These are phyloP conservation scores for Aldabrachelys gigantea DNA, from an alignment of 2,113 vertebrate species.

Conservation along the genomic window DNA sequence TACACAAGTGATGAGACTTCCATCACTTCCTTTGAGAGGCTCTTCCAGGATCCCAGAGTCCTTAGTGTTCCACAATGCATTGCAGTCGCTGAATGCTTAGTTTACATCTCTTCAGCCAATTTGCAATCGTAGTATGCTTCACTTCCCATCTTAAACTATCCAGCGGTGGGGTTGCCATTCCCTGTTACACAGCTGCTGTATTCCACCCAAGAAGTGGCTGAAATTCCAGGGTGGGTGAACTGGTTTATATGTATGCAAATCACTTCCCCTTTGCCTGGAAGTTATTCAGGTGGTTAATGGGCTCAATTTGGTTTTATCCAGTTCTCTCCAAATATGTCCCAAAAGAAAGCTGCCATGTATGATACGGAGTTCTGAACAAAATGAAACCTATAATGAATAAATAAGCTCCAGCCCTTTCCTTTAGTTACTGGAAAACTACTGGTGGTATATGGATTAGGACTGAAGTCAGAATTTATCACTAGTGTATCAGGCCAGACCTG, in stretches of 20 bases:
- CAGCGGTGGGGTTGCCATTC: not conserved
- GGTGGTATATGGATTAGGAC: too few relatives aligned
- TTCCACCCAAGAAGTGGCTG: not conserved
- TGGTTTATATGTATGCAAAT: accelerated
- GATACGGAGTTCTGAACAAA: not conserved
- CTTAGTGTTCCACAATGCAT: too few relatives aligned
- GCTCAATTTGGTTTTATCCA: not conserved
- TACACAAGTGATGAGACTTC: not conserved
- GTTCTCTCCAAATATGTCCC: not conserved
- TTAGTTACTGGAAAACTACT: accelerated
- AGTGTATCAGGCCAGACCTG: too few relatives aligned
- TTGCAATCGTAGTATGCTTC: too few relatives aligned
- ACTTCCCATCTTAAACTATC: not conserved
- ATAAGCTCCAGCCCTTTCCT: not conserved
- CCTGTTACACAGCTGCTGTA: not conserved
- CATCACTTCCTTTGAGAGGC: not conserved
- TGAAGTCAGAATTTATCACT: too few relatives aligned
- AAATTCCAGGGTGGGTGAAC: not conserved
- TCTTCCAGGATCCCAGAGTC: too few relatives aligned
- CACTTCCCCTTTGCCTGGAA: not conserved
- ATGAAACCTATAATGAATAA: not conserved
- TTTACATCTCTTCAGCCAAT: too few relatives aligned
- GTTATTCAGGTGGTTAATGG: accelerated
- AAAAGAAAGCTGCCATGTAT: not conserved
- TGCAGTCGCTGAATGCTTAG: too few relatives aligned